Evolutionary conservation across 2,113 vertebrate genomes (phyloP).

Genomic region (Leiothrix lutea): DNA sequence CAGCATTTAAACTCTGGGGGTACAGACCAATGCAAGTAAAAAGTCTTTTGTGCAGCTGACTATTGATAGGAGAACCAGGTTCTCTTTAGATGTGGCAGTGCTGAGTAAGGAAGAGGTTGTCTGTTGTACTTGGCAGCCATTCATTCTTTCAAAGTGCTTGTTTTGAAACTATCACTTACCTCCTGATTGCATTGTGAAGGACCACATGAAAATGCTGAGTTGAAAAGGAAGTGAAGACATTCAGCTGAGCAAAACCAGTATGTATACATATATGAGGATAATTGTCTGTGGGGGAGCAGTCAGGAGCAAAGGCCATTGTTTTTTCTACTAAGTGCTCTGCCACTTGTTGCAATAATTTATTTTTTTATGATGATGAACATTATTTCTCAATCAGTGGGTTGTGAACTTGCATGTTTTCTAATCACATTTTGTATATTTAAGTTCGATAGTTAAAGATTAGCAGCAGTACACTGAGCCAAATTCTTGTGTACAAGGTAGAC

Average conservation of each 20-base stretch:
- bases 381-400: conserved; percentile 20
- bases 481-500: background rate
- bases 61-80: background rate
- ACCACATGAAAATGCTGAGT: background rate
- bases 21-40: background rate
- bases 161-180: background rate
- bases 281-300: background rate
- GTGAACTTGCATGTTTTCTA: conserved; percentile 2
- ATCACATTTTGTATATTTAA: background rate
- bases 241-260: background rate
- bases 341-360: background rate
- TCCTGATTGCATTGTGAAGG: background rate
- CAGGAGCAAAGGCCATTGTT: background rate
- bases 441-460: background rate
- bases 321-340: background rate
- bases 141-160: background rate
- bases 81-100: background rate
- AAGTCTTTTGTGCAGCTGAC: background rate
- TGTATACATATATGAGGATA: background rate
- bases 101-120: background rate
- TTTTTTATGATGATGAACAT: background rate
- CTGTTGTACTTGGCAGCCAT: background rate
- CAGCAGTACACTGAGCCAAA: background rate
- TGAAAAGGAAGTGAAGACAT: background rate
- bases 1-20: background rate